Conservation (phyloP, 1,140 invertebrate genomes). For the Drosophila subobscura region DNA sequence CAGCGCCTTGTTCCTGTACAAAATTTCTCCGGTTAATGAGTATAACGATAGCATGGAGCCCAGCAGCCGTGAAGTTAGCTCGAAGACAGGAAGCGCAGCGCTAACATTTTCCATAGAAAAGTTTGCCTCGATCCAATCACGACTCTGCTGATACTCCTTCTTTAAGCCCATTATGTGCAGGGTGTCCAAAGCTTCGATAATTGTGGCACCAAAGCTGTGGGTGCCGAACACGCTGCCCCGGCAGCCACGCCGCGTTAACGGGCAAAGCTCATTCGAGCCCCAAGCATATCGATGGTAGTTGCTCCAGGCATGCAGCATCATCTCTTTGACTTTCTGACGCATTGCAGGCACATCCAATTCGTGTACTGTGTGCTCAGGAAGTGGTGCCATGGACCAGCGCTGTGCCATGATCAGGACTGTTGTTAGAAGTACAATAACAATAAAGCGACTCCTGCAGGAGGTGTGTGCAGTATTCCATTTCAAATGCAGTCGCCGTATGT, state of each 20-base stretch:
- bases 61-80: slow-evolving; percentile 98
- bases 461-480: slow-evolving; percentile 16
- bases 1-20: slow-evolving; percentile 96
- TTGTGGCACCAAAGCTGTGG: slow-evolving; percentile 94
- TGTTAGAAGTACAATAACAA: slow-evolving; percentile 1
- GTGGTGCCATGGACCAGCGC: not conserved
- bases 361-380: not conserved
- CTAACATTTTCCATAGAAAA: slow-evolving; percentile 92
- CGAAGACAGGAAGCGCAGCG: slow-evolving; percentile 97
- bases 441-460: not conserved
- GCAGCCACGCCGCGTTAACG: slow-evolving; percentile 94
- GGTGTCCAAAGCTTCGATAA: slow-evolving; percentile 98
- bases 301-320: slow-evolving; percentile 97
- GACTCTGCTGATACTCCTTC: slow-evolving; percentile 95
- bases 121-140: slow-evolving; percentile 95
- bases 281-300: slow-evolving; percentile 97
- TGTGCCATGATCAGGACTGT: not conserved
- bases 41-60: slow-evolving; percentile 96
- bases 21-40: slow-evolving; percentile 96
- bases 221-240: slow-evolving; percentile 95
- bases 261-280: slow-evolving; percentile 98
- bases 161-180: slow-evolving; percentile 98
- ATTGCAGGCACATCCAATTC: not conserved
- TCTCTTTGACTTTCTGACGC: slow-evolving; percentile 85
- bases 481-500: slow-evolving; percentile 1